Evolutionary conservation across 35 echinoderm and acorn worm genomes (phyloP).

Genomic region (Strongylocentrotus purpuratus): DNA sequence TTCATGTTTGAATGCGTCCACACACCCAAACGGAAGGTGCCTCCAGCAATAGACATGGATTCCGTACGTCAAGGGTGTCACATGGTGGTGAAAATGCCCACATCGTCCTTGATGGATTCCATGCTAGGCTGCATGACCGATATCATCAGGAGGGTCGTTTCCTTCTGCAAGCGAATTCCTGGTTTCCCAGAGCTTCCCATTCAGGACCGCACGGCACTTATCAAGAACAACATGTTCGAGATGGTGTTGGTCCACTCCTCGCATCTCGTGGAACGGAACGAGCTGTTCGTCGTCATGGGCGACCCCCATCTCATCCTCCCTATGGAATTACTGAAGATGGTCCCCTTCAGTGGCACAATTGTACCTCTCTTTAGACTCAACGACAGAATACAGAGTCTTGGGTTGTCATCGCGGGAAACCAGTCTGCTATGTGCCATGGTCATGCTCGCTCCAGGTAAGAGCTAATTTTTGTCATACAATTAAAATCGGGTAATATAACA

Average conservation of each 20-base stretch:
- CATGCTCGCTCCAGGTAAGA: slow-evolving; percentile 25
- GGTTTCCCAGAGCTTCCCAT: slow-evolving; percentile 27
- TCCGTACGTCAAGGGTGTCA: slow-evolving; percentile 16
- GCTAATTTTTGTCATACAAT: neutral
- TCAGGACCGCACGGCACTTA: slow-evolving; percentile 20
- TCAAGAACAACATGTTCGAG: slow-evolving; percentile 52
- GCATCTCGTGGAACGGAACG: neutral
- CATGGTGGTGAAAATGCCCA: neutral
- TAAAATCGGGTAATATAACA: too few species aligned
- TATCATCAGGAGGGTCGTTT: slow-evolving; percentile 45
- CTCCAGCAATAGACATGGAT: neutral
- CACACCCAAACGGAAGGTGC: neutral
- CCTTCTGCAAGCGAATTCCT: slow-evolving; percentile 38
- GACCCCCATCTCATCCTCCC: slow-evolving; percentile 32
- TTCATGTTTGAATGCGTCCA: slow-evolving; percentile 20
- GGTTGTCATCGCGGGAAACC: slow-evolving; percentile 11
- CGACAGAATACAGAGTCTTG: slow-evolving; percentile 4
- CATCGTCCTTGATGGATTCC: neutral
- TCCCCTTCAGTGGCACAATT: slow-evolving; percentile 23
- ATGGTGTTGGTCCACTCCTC: slow-evolving; percentile 39
- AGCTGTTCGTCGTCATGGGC: neutral
- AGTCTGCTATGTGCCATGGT: slow-evolving; percentile 26
- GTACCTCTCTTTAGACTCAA: slow-evolving; percentile 42
- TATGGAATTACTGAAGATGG: neutral
- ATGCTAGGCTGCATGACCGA: slow-evolving; percentile 46